phyloP scores from a whole-genome alignment of 2,797 vertebrate species.

The Pangasius mekongensis region DNA sequence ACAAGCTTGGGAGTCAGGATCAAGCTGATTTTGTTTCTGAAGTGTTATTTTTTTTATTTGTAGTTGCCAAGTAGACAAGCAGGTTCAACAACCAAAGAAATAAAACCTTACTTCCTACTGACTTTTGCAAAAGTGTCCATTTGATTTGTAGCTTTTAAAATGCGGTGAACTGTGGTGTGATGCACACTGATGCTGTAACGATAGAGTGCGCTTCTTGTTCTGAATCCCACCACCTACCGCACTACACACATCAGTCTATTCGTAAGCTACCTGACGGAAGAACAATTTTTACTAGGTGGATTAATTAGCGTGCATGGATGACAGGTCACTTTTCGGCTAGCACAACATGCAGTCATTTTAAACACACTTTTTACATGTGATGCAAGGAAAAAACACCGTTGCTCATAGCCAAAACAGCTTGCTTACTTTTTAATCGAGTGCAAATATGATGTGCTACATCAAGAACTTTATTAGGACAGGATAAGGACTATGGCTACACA shows the following conservation, averaged over 20 bases:
- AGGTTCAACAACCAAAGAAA: not conserved
- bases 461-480: not conserved
- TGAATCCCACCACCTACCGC: not conserved
- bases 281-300: not conserved
- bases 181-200: not conserved
- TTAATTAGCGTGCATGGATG: not conserved
- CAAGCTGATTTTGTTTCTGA: not conserved
- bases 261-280: not conserved
- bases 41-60: not conserved
- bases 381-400: not conserved
- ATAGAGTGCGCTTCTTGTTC: not conserved
- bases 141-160: not conserved
- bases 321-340: not conserved
- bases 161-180: not conserved
- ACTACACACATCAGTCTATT: not conserved
- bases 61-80: not conserved
- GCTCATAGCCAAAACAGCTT: not conserved
- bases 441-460: not conserved
- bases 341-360: not conserved
- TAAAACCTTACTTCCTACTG: not conserved
- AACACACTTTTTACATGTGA: not conserved
- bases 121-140: not conserved
- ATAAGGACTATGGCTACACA: not conserved
- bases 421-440: not conserved
- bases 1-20: not conserved